These are phyloP conservation scores for Sinohyriopsis cumingii DNA, from an alignment of 2,888 invertebrate species.

Conservation along the genomic window DNA sequence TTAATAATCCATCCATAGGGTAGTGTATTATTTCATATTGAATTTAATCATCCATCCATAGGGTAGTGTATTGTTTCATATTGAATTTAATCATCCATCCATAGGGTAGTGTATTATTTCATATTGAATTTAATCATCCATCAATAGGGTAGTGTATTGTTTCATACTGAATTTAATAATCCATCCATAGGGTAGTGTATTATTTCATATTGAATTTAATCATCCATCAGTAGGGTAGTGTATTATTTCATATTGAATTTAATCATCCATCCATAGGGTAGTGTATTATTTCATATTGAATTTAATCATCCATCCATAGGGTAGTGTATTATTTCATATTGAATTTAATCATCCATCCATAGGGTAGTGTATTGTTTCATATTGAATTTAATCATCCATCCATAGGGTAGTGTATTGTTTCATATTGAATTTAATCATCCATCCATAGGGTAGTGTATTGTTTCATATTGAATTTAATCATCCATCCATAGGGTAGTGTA, in stretches of 20 bases:
- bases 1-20: slow-evolving; percentile 81
- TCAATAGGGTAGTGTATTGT: slow-evolving; percentile 78
- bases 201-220: neutral
- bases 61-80: slow-evolving; percentile 73
- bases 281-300: slow-evolving; percentile 10
- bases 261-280: slow-evolving; percentile 85
- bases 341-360: slow-evolving; percentile 81
- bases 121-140: slow-evolving; percentile 76
- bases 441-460: slow-evolving; percentile 78
- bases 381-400: slow-evolving; percentile 79
- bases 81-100: slow-evolving; percentile 79
- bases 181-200: slow-evolving; percentile 81
- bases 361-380: slow-evolving; percentile 73
- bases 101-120: slow-evolving; percentile 76
- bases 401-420: slow-evolving; percentile 76
- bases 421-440: slow-evolving; percentile 76
- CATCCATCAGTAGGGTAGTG: slow-evolving; percentile 85
- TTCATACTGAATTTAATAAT: slow-evolving; percentile 68
- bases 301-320: slow-evolving; percentile 82
- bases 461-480: slow-evolving; percentile 73
- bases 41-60: slow-evolving; percentile 81
- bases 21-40: slow-evolving; percentile 62
- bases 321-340: slow-evolving; percentile 71
- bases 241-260: no score
- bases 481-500: slow-evolving; percentile 81